Percentiles rank a stretch among this genome's conserved stretches.
Conservation (phyloP, 2,797 vertebrate genomes). For the Mus caroli region DNA sequence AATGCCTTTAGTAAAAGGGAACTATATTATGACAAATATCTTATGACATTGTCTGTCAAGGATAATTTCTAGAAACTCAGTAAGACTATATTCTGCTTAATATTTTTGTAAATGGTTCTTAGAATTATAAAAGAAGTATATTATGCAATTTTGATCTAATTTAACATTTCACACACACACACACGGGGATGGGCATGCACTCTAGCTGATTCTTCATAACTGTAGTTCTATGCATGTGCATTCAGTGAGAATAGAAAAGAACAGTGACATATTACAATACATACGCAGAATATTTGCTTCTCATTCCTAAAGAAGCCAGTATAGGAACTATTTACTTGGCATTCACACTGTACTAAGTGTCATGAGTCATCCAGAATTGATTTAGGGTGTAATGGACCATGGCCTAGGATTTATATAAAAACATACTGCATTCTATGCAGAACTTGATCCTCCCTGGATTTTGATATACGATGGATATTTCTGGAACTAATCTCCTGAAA, state of each 20-base stretch:
- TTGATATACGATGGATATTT: neutral
- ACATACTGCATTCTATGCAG: neutral
- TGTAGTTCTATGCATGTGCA: neutral
- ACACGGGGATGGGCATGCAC: neutral
- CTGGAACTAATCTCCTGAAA: neutral
- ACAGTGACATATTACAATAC: neutral
- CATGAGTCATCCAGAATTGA: neutral
- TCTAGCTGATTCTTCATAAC: neutral
- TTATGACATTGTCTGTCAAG: neutral
- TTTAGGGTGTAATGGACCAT: neutral
- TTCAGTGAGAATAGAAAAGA: neutral
- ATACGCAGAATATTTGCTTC: neutral
- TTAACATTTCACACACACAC: neutral
- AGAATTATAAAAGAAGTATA: conserved; percentile 5
- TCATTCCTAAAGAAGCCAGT: neutral
- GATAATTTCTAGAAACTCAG: conserved; percentile 51
- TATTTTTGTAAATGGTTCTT: conserved; percentile 38
- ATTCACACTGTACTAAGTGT: neutral
- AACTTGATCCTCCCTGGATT: neutral
- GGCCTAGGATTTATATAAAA: neutral
- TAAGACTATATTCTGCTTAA: neutral
- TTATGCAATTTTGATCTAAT: neutral
- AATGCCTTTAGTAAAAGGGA: neutral
- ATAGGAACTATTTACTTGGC: neutral
- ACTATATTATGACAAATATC: conserved; percentile 16